These are phyloP conservation scores for Gasterosteus aculeatus DNA, from an alignment of 2,113 vertebrate genomes.

Conservation along the genomic window DNA sequence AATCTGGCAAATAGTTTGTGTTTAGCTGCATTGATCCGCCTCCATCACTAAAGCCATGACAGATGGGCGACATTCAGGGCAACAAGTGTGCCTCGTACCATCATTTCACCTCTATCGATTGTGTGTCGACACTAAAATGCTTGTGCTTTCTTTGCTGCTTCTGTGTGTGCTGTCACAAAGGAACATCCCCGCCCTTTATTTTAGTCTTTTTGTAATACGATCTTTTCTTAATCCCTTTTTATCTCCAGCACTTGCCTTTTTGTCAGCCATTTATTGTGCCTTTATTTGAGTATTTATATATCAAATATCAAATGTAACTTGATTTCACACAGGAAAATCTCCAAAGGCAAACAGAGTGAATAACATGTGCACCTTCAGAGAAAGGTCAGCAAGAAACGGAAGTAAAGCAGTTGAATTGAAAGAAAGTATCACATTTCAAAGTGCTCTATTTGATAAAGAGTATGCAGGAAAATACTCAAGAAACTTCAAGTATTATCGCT, in stretches of 20 bases:
- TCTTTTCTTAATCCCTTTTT: not conserved
- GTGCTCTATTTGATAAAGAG: not conserved
- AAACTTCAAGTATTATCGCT: too few species aligned
- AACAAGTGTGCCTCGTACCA: constrained; percentile 29
- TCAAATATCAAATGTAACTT: not conserved
- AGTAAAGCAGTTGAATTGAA: not conserved
- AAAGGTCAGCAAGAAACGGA: not conserved
- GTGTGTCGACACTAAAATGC: constrained; percentile 37
- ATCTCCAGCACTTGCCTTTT: not conserved
- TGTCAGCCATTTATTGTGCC: not conserved
- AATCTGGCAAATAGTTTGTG: constrained; percentile 3
- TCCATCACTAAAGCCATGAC: constrained; percentile 34
- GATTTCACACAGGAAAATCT: not conserved
- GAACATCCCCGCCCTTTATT: not conserved
- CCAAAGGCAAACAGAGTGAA: not conserved
- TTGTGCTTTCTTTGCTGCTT: constrained; percentile 7
- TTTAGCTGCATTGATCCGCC: constrained; percentile 45
- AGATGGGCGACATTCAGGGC: constrained; percentile 41
- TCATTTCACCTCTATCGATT: constrained; percentile 53
- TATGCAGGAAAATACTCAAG: not conserved
- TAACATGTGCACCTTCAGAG: not conserved
- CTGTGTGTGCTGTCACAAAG: constrained; percentile 7
- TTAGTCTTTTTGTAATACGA: not conserved
- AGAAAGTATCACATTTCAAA: not conserved
- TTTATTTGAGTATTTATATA: not conserved